Conservation (phyloP, 2,113 vertebrate species). For the Heliornis fulica region DNA sequence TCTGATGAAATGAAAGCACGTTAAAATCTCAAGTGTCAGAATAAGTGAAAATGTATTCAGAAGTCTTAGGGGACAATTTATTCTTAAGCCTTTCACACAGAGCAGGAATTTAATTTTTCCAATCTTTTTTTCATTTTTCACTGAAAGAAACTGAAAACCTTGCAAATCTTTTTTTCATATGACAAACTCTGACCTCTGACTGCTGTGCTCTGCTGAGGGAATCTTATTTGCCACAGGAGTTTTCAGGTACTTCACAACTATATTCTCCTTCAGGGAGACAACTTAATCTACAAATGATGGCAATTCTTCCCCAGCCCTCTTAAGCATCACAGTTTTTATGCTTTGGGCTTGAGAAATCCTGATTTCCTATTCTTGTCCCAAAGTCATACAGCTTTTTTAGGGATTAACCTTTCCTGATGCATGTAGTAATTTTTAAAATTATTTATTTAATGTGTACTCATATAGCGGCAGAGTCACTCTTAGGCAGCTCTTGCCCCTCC, state of each 20-base stretch:
- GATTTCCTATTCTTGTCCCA: background rate
- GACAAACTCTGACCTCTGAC: background rate
- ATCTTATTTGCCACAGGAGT: background rate
- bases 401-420: background rate
- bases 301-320: background rate
- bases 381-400: background rate
- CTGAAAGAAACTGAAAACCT: no score
- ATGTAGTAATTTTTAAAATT: no score
- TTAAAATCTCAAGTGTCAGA: background rate
- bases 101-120: background rate
- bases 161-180: no score
- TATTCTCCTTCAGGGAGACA: background rate
- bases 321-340: background rate
- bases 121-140: background rate
- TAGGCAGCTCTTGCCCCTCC: background rate
- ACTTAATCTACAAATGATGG: background rate
- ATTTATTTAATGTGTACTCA: background rate
- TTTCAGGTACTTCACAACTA: background rate
- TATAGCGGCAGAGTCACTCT: background rate
- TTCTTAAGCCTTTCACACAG: background rate
- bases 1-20: background rate
- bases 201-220: background rate
- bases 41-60: background rate
- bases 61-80: background rate
- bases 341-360: background rate